These are phyloP conservation scores for Hypercompe scribonia DNA, from an alignment of 2,888 invertebrate genomes.

Conservation along the genomic window DNA sequence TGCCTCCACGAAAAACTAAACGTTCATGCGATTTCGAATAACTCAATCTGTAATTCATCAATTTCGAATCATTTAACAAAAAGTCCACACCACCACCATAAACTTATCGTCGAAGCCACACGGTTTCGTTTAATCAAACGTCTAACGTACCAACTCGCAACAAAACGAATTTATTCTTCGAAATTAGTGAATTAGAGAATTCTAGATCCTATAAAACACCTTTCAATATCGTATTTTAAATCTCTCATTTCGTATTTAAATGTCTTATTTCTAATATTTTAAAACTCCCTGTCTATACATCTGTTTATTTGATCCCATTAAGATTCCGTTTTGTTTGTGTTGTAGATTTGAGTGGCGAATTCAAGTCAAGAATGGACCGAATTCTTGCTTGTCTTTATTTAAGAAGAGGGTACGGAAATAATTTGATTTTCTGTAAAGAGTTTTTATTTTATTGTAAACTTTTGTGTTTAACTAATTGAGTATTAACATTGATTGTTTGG, in stretches of 20 bases:
- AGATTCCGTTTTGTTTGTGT: slow-evolving; percentile 47
- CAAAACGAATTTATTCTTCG: too few species aligned
- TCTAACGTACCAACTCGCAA: too few species aligned
- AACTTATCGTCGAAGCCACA: too few species aligned
- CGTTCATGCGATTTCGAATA: too few species aligned
- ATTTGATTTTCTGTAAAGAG: slow-evolving; percentile 38
- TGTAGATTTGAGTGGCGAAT: slow-evolving; percentile 46
- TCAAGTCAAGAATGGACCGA: slow-evolving; percentile 38
- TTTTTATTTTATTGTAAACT: not conserved
- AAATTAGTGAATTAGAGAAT: too few species aligned
- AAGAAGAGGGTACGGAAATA: slow-evolving; percentile 36
- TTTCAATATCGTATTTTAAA: not conserved
- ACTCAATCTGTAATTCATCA: too few species aligned
- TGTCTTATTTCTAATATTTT: not conserved
- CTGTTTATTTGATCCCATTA: slow-evolving; percentile 38
- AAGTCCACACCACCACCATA: too few species aligned
- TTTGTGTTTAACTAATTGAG: not conserved
- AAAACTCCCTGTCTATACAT: slow-evolving; percentile 6
- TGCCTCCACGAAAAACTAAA: too few species aligned
- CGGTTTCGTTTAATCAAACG: too few species aligned
- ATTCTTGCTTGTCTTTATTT: slow-evolving; percentile 38
- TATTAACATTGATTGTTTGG: not conserved
- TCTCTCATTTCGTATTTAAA: not conserved
- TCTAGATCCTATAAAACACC: too few species aligned
- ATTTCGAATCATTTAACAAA: too few species aligned